These are phyloP conservation scores for Zoanthus sociatus DNA, from an alignment of 92 coral and sea anemone genomes.

Conservation along the genomic window DNA sequence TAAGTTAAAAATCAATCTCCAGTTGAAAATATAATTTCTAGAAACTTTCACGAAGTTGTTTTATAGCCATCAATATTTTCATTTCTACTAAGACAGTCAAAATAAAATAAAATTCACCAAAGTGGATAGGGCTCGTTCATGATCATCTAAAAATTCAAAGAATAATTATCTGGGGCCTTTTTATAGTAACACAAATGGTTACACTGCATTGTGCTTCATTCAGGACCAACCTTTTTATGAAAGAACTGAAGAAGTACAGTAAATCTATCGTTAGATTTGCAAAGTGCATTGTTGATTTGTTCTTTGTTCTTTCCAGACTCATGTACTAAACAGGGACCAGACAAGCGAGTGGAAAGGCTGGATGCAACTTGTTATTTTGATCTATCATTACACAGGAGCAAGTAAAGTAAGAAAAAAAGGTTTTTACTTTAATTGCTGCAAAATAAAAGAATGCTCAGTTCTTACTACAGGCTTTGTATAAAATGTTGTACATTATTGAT, in stretches of 20 bases:
- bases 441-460: too few relatives aligned
- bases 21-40: too few relatives aligned
- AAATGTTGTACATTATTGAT: too few relatives aligned
- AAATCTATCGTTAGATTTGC: conserved; percentile 66
- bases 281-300: background rate
- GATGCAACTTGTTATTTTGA: conserved; percentile 90
- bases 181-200: background rate
- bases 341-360: conserved; percentile 96
- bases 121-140: too few relatives aligned
- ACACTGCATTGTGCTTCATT: conserved; percentile 1
- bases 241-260: conserved; percentile 93
- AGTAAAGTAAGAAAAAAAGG: conserved; percentile 70
- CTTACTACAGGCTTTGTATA: too few relatives aligned
- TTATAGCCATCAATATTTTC: too few relatives aligned
- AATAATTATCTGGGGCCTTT: too few relatives aligned
- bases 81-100: too few relatives aligned
- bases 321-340: conserved; percentile 87
- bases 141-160: too few relatives aligned
- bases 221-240: conserved; percentile 79
- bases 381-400: conserved; percentile 94
- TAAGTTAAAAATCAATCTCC: too few relatives aligned
- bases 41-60: too few relatives aligned
- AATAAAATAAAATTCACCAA: too few relatives aligned
- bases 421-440: background rate
- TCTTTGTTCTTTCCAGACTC: conserved; percentile 50